Evolutionary conservation across 2,888 invertebrate species (phyloP), one percentile per base, ranked within the genome.

Genomic region (Diplolepis rosae): DNA sequence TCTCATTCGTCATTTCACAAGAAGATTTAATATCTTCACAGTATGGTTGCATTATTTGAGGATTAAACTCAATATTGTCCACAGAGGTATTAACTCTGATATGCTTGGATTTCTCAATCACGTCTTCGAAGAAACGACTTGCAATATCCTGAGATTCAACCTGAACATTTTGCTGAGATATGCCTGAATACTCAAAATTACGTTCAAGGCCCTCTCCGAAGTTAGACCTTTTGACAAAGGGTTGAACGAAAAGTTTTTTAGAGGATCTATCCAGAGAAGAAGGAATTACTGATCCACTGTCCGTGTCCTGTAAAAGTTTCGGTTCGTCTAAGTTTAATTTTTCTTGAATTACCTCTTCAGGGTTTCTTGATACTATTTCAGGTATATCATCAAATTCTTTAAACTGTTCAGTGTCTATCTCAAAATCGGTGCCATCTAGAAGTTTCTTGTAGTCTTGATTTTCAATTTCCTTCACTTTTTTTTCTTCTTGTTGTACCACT

Each of bases 21-120:
- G n/a, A n/a, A n/a, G n/a, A n/a, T n/a, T n/a, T n/a, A n/a, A 2
- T 45, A 9, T 6, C 22, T 24, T 22, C 24, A 2, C 22, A 50
- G 6, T 22, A 7, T 4, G 3, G 11, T 5, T 9, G 50, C 22
- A 50, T 18, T 50, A 24, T 50, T 24, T 50, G 18, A 9, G n/a
- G n/a, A 50, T 50, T 50, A 1, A n/a, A 15, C 30, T n/a, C 15
- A 4, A 54, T 0, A 30, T 13, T 22, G 35, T 56, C 22, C 4
- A 56, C 52, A n/a, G 28, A 22, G 13, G 56, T 35, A 13, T 32
- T 35, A 22, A 9, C 13, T 13, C 56, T 35, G 24, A 61, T 39
- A 7, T 22, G 13, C 24, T 61, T 61, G n/a, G 56, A 61, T 5
- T 39, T 39, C 3, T 61, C 56, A 61, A 61, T 61, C 11, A 56